Percentiles rank a stretch among this genome's conserved stretches.
Evolutionary conservation across 2,888 invertebrate genomes (phyloP).

Genomic region (Sinhomidia bicolor): DNA sequence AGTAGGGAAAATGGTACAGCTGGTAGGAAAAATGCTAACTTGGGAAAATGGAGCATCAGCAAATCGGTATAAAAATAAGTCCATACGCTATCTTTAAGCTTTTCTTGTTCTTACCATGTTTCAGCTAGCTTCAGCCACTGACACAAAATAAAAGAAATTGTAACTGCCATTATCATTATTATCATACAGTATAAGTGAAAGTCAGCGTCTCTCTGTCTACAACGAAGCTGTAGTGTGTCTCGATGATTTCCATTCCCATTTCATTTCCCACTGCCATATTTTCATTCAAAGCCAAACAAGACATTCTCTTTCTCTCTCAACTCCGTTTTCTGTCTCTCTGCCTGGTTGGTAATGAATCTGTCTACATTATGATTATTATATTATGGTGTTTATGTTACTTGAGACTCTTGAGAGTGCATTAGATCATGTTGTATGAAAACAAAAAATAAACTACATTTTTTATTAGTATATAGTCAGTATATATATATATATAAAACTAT

Average conservation of each 20-base stretch:
- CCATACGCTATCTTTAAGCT: background rate
- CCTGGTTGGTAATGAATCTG: conserved; percentile 29
- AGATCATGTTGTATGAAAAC: conserved; percentile 22
- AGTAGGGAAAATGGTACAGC: no score
- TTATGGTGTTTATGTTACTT: conserved; percentile 12
- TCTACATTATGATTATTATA: conserved; percentile 43
- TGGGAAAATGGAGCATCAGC: background rate
- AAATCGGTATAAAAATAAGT: background rate
- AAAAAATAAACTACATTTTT: conserved; percentile 39
- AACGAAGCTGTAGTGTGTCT: background rate
- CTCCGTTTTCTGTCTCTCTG: background rate
- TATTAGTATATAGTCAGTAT: no score
- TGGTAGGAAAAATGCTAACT: no score
- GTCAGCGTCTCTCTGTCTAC: conserved; percentile 54
- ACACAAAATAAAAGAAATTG: background rate
- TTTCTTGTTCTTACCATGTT: background rate
- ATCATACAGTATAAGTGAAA: background rate
- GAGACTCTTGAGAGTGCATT: conserved; percentile 41
- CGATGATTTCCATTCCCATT: background rate
- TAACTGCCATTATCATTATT: background rate
- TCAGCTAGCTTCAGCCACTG: background rate
- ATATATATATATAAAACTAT: no score
- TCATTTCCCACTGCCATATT: background rate
- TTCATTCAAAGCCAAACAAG: background rate
- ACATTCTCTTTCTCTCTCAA: background rate